Evolutionary conservation across 2,113 vertebrate species (phyloP).

Genomic region (Dissostichus mawsoni): DNA sequence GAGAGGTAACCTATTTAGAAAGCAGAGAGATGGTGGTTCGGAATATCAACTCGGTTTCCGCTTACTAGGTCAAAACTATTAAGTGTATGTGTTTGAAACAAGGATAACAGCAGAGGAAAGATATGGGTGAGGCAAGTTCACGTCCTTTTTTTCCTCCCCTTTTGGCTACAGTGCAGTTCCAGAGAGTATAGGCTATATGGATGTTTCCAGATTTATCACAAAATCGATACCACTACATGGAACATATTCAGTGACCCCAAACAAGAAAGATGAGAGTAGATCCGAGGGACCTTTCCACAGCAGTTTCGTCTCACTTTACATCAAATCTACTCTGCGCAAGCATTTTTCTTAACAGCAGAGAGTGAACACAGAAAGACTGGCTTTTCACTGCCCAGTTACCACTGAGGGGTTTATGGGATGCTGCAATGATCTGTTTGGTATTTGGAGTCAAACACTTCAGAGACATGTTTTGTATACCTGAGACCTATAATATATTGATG

Average conservation of each 20-base stretch:
- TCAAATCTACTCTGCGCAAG: conserved; percentile 22
- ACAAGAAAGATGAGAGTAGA: conserved; percentile 29
- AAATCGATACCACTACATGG: conserved; percentile 45
- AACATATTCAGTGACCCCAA: conserved; percentile 46
- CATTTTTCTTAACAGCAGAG: conserved; percentile 25
- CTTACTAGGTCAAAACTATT: conserved; percentile 49
- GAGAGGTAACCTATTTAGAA: conserved; percentile 77
- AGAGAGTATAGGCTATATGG: neutral
- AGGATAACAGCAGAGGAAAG: neutral
- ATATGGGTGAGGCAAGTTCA: neutral
- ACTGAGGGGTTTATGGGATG: neutral
- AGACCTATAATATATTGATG: too few species aligned
- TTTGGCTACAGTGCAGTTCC: neutral
- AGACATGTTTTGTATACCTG: too few species aligned
- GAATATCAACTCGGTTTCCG: conserved; percentile 53
- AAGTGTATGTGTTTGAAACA: neutral
- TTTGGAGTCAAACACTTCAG: too few species aligned
- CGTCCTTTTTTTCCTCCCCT: neutral
- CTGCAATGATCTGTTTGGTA: too few species aligned
- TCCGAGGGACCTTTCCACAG: conserved; percentile 9
- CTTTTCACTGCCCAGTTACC: neutral
- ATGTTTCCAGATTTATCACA: conserved; percentile 42
- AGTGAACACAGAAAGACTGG: neutral
- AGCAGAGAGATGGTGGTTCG: conserved; percentile 28
- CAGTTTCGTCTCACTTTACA: conserved; percentile 26